Percentiles rank a stretch among this genome's conserved stretches.
Evolutionary conservation across 2,797 vertebrate genomes (phyloP).

Genomic region (Rhynchonycteris naso): DNA sequence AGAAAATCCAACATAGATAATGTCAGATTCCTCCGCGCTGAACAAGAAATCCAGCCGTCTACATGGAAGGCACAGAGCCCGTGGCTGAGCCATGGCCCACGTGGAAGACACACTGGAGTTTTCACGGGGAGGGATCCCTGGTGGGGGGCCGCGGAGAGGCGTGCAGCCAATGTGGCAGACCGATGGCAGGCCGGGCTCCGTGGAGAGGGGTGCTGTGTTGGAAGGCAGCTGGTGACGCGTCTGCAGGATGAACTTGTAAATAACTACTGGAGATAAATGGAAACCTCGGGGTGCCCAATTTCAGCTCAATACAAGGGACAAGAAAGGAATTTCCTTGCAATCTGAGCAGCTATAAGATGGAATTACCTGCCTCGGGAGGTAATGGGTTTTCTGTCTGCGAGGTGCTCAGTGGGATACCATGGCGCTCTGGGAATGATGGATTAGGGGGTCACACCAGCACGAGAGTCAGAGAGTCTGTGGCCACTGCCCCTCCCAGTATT

Average conservation of each 20-base stretch:
- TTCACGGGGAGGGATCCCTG: neutral
- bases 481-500: neutral
- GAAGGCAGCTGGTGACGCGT: neutral
- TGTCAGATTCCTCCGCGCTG: fast-evolving
- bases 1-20: neutral
- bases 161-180: fast-evolving
- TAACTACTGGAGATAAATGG: neutral
- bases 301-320: neutral
- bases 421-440: fast-evolving
- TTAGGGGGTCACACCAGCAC: fast-evolving
- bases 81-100: fast-evolving
- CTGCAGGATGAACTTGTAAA: neutral
- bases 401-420: fast-evolving
- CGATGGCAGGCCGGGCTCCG: fast-evolving
- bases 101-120: fast-evolving
- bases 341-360: neutral
- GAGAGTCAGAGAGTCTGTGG: fast-evolving
- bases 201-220: fast-evolving
- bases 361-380: neutral
- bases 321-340: neutral
- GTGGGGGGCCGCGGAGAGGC: fast-evolving
- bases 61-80: fast-evolving
- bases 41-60: neutral
- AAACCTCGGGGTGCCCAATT: fast-evolving
- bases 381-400: fast-evolving